phyloP scores from a whole-genome alignment of 2,888 invertebrate species.

The Acanthosepion esculentum region DNA sequence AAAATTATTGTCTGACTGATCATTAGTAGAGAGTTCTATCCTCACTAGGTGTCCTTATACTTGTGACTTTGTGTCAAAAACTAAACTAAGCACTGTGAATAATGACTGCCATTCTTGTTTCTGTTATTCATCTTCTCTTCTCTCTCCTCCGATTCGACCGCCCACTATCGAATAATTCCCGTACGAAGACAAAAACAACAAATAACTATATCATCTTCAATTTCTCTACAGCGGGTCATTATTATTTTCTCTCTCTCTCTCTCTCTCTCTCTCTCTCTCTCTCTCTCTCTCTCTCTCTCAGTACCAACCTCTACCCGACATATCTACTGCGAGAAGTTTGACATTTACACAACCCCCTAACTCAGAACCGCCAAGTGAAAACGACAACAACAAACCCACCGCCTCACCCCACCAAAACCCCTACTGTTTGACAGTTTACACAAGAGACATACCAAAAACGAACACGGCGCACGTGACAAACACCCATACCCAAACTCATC shows the following conservation, averaged over 20 bases:
- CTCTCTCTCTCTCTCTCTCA: too few relatives aligned
- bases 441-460: not conserved
- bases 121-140: too few relatives aligned
- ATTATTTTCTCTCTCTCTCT: not conserved
- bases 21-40: too few relatives aligned
- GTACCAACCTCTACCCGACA: not conserved
- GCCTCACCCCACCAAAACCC: not conserved
- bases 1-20: too few relatives aligned
- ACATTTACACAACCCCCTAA: not conserved
- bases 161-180: not conserved
- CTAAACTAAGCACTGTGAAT: too few relatives aligned
- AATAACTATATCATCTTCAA: not conserved
- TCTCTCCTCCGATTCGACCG: too few relatives aligned
- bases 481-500: not conserved
- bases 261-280: too few relatives aligned
- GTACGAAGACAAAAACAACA: not conserved
- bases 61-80: too few relatives aligned
- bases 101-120: too few relatives aligned
- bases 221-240: not conserved
- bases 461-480: not conserved
- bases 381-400: not conserved
- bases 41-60: too few relatives aligned
- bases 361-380: not conserved
- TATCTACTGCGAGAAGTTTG: not conserved
- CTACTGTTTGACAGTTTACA: not conserved